These are phyloP conservation scores for Gouania willdenowi DNA, from an alignment of 2,797 vertebrate genomes.

Conservation along the genomic window DNA sequence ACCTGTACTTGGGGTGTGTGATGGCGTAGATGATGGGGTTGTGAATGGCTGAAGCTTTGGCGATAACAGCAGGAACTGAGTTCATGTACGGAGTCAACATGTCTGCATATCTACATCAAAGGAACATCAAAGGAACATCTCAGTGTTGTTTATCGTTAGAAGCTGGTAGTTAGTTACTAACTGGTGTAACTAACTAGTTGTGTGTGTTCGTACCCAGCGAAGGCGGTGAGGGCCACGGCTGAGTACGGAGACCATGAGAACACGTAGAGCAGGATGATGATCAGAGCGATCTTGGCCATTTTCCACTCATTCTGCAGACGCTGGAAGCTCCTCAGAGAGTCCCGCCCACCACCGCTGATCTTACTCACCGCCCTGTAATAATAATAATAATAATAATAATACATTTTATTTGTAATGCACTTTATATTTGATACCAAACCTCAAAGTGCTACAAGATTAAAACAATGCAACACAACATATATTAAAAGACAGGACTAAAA, in stretches of 20 bases:
- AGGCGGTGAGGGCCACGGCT: conserved; percentile 85
- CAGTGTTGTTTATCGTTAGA: too few relatives aligned
- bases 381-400: too few relatives aligned
- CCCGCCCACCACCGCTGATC: conserved; percentile 69
- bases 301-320: conserved; percentile 92
- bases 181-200: too few relatives aligned
- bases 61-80: conserved; percentile 90
- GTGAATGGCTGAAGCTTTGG: conserved; percentile 94
- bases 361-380: conserved; percentile 77
- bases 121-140: not conserved
- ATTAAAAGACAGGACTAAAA: too few relatives aligned
- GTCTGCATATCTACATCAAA: conserved; percentile 78
- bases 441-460: too few relatives aligned
- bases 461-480: too few relatives aligned
- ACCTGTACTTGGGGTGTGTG: conserved; percentile 95
- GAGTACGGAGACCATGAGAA: conserved; percentile 95
- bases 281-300: conserved; percentile 90
- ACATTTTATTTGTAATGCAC: too few relatives aligned
- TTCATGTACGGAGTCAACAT: conserved; percentile 90
- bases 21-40: conserved; percentile 97
- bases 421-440: too few relatives aligned
- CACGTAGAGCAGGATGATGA: conserved; percentile 87
- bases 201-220: conserved; percentile 80
- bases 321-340: conserved; percentile 75
- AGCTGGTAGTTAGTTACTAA: too few relatives aligned